Evolutionary conservation across 64 coral and sea anemone species (phyloP).

Genomic region (Montipora cactus): DNA sequence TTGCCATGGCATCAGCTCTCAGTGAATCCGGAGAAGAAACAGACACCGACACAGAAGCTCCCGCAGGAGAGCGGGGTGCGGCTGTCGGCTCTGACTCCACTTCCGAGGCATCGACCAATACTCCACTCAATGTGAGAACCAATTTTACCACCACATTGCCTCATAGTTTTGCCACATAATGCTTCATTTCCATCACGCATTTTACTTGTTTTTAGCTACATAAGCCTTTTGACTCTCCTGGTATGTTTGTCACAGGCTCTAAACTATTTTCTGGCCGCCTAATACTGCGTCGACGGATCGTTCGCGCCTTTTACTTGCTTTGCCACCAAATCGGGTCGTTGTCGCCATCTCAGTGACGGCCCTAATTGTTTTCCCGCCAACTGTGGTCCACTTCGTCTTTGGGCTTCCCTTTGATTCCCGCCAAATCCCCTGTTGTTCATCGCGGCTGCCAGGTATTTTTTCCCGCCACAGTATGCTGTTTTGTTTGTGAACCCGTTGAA

Average conservation of each 20-base stretch:
- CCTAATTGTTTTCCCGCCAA: not conserved
- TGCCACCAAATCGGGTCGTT: not conserved
- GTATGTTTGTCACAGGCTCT: too few species aligned
- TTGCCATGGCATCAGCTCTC: slow-evolving; percentile 91
- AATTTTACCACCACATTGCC: not conserved
- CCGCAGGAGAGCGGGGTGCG: slow-evolving; percentile 48
- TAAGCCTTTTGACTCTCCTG: too few species aligned
- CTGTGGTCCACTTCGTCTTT: too few species aligned
- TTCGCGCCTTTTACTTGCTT: not conserved
- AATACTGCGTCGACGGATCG: too few species aligned
- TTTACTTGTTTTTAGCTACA: too few species aligned
- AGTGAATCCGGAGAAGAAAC: slow-evolving; percentile 83
- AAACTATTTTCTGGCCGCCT: too few species aligned
- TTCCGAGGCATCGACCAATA: slow-evolving; percentile 81
- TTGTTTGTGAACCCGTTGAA: too few species aligned
- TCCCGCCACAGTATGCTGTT: too few species aligned
- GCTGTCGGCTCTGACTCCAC: slow-evolving; percentile 80
- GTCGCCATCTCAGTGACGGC: not conserved
- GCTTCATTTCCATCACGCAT: not conserved
- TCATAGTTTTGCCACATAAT: not conserved
- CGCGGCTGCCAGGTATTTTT: not conserved
- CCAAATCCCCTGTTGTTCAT: not conserved
- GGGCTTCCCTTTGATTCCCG: too few species aligned
- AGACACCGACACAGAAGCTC: slow-evolving; percentile 54
- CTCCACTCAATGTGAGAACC: slow-evolving; percentile 73